Conservation (phyloP, 2,797 vertebrate species). For the Danio tinwini region DNA sequence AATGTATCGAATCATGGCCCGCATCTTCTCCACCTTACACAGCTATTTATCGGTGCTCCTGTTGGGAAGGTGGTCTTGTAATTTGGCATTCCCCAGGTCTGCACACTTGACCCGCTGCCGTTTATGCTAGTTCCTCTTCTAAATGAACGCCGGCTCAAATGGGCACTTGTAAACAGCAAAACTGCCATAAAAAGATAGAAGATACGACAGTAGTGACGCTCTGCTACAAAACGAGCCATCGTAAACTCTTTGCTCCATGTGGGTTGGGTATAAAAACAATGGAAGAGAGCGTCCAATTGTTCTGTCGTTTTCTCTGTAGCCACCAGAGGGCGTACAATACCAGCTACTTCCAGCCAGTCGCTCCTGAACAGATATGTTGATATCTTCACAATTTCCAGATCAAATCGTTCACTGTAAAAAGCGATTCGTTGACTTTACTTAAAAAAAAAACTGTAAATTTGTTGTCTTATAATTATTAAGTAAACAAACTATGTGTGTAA, state of each 20-base stretch:
- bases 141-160: slow-evolving; percentile 85
- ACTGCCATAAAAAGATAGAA: slow-evolving; percentile 75
- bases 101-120: slow-evolving; percentile 84
- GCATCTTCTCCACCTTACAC: slow-evolving; percentile 87
- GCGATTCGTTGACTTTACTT: too few species aligned
- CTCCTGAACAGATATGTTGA: slow-evolving; percentile 70
- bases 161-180: slow-evolving; percentile 80
- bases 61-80: slow-evolving; percentile 82
- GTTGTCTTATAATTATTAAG: too few species aligned
- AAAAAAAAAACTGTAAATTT: too few species aligned
- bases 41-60: slow-evolving; percentile 77
- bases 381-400: slow-evolving; percentile 9
- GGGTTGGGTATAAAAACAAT: slow-evolving; percentile 74
- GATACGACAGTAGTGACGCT: slow-evolving; percentile 72
- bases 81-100: slow-evolving; percentile 84
- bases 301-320: slow-evolving; percentile 59
- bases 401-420: too few species aligned
- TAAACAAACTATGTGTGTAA: too few species aligned
- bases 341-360: slow-evolving; percentile 55
- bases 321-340: slow-evolving; percentile 68
- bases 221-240: slow-evolving; percentile 67
- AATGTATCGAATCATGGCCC: slow-evolving; percentile 87
- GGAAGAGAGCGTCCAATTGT: slow-evolving; percentile 63
- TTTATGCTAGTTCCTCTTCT: slow-evolving; percentile 87
- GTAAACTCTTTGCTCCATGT: slow-evolving; percentile 69